phyloP scores from a whole-genome alignment of 1,140 invertebrate genomes.

The Drosophila repleta region DNA sequence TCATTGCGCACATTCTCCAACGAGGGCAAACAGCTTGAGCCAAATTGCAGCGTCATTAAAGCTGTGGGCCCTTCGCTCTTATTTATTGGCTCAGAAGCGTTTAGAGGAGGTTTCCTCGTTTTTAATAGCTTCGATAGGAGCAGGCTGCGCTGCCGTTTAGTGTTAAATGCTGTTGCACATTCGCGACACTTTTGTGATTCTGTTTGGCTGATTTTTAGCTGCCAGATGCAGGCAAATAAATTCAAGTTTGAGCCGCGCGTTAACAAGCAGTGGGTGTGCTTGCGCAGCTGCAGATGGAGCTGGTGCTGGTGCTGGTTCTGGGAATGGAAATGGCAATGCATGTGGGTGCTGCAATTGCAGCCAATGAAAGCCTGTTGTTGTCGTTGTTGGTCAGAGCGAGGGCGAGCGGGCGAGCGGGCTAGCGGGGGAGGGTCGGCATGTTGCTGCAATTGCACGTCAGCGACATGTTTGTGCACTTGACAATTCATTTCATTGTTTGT shows the following conservation, averaged over 20 bases:
- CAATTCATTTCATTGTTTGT: conserved; percentile 84
- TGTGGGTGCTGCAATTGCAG: conserved; percentile 31
- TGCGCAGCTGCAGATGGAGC: background rate
- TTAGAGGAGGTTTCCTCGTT: conserved; percentile 27
- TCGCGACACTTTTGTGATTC: conserved; percentile 19
- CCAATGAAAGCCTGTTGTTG: conserved; percentile 61
- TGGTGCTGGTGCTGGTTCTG: background rate
- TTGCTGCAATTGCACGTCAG: conserved; percentile 73
- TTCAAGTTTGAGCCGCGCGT: conserved; percentile 38
- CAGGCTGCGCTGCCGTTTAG: conserved; percentile 30
- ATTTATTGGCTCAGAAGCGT: conserved; percentile 47
- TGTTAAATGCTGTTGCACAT: conserved; percentile 38
- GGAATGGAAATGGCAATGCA: background rate
- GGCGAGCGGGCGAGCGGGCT: background rate
- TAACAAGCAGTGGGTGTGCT: conserved; percentile 20
- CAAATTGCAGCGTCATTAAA: conserved; percentile 75
- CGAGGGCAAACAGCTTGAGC: conserved; percentile 33
- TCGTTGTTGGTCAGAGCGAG: background rate
- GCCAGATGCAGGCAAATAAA: conserved; percentile 73
- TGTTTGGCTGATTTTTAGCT: conserved; percentile 50
- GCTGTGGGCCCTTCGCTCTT: conserved; percentile 37
- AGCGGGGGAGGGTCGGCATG: conserved; percentile 2
- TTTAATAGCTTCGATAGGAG: conserved; percentile 35
- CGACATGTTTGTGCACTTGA: conserved; percentile 81
- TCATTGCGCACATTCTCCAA: conserved; percentile 28